These are phyloP conservation scores for Ictalurus punctatus DNA, from an alignment of 2,113 vertebrate genomes.

Conservation along the genomic window DNA sequence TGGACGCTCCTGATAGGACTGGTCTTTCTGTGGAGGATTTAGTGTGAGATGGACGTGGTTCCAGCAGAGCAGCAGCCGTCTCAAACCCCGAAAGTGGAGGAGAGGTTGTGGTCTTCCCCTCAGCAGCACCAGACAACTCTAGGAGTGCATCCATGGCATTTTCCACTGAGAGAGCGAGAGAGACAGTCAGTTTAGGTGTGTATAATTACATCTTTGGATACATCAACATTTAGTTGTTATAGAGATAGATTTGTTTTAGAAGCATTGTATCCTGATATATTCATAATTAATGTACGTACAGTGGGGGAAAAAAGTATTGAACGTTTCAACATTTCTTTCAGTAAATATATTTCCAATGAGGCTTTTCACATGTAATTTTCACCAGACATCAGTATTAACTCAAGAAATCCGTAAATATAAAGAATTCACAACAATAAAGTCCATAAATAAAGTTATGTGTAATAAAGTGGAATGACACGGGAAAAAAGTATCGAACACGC, in stretches of 20 bases:
- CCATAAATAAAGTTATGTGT: too few relatives aligned
- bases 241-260: not conserved
- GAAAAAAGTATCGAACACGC: too few relatives aligned
- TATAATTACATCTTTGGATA: not conserved
- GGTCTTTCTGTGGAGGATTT: not conserved
- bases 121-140: constrained; percentile 85
- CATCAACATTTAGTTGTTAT: not conserved
- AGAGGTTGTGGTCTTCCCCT: constrained; percentile 63
- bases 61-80: constrained; percentile 70
- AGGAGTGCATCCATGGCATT: constrained; percentile 90
- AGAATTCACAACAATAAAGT: too few relatives aligned
- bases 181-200: not conserved
- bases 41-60: constrained; percentile 45
- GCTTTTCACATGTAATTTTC: too few relatives aligned
- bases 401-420: too few relatives aligned
- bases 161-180: constrained; percentile 77
- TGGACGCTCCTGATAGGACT: not conserved
- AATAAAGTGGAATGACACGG: too few relatives aligned
- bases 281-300: too few relatives aligned
- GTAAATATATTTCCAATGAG: too few relatives aligned
- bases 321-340: too few relatives aligned
- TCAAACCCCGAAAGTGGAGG: constrained; percentile 72
- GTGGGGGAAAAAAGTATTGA: too few relatives aligned
- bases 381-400: too few relatives aligned
- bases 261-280: not conserved